phyloP scores from a whole-genome alignment of 1,140 invertebrate species.

The roundworm (Caenorhabditis elegans) region WBcel235 BX284606.5:10607001-10607500 shows the following conservation, averaged over 20 bases:
- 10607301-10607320: background rate
- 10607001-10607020: no score
- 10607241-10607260: conserved; percentile 56
- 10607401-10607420: conserved; percentile 2
- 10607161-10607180: conserved; percentile 20
- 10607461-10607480: background rate
- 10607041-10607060: conserved; percentile 16
- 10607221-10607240: conserved; percentile 43
- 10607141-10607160: conserved; percentile 61
- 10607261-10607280: conserved; percentile 48
- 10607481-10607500: background rate
- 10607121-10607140: background rate
- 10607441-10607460: background rate
- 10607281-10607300: conserved; percentile 24
- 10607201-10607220: no score
- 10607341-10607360: conserved; percentile 44
- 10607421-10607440: background rate
- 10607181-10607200: no score
- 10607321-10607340: conserved; percentile 5
- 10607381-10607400: background rate
- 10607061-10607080: background rate
- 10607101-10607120: background rate
- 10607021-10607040: background rate
- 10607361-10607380: conserved; percentile 38
- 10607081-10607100: background rate